Evolutionary conservation across 2,888 invertebrate genomes (phyloP), one percentile per base, ranked within the genome.

Genomic region (Patella caerulea): DNA sequence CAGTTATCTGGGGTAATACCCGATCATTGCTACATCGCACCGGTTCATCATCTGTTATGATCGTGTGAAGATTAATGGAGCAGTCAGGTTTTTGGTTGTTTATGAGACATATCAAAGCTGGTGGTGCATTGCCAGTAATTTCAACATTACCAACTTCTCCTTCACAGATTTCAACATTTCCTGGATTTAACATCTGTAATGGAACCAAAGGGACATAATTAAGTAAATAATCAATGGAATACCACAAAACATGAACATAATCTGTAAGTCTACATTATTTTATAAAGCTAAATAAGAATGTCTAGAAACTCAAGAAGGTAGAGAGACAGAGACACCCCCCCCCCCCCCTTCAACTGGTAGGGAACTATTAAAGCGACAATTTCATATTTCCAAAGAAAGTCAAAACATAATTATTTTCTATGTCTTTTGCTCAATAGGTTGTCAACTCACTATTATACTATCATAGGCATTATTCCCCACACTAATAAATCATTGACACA

Each of bases 101-200:
- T 2, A 80, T 75, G 29, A 78, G 34, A 72, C 85, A 85, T 9
- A 84, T 74, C 3, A 85, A 70, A 11, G 73, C 56, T 12, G 85
- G 83, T 17, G 85, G 85, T 3, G 83, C 84, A 14, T 82, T 85
- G 24, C 79, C 78, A 12, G 71, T 76, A 19, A 84, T 69, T 14
- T 78, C 56, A 74, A 85, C 77, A 45, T 71, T 17, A 7, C 59
- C 75, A 5, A 45, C 73, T 17, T 78, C 81, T 1, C 83, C 83
- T 55, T 83, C 82, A 54, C 53, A 78, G 29, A 83, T 73, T 5
- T 72, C 72, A 34, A 85, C 53, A 70, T 45, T 73, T 19, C 71
- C 73, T 2, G 73, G 76, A 55, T 78, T 69, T 17, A 65, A 73
- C 52, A 77, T 59, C 76, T 84, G 70, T 70, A 78, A 77, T 11